These are phyloP conservation scores for Natator depressus DNA, from an alignment of 2,113 vertebrate species.

Conservation along the genomic window DNA sequence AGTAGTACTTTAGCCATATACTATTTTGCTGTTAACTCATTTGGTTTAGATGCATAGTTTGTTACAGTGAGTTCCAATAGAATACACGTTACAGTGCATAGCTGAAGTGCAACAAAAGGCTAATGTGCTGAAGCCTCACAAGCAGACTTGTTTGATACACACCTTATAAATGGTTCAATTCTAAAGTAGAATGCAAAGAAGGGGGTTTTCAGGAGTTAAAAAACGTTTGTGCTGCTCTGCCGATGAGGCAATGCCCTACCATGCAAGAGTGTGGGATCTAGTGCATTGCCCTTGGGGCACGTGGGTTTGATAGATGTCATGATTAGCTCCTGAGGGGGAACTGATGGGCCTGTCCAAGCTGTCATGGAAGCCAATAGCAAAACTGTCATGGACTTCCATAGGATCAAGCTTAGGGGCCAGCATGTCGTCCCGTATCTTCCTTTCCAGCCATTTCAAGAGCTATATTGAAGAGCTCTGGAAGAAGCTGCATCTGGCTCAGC, in stretches of 20 bases:
- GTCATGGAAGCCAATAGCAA: background rate
- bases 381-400: background rate
- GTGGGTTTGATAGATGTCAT: accelerated
- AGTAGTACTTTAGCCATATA: background rate
- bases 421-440: accelerated
- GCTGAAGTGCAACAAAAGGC: background rate
- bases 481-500: background rate
- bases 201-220: background rate
- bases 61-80: background rate
- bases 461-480: background rate
- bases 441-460: background rate
- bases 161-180: background rate
- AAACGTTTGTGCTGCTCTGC: background rate
- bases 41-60: background rate
- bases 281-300: background rate
- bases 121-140: background rate
- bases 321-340: background rate
- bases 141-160: background rate
- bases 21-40: background rate
- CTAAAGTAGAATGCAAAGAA: accelerated
- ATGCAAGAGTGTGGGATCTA: accelerated
- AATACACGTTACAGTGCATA: background rate
- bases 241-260: background rate
- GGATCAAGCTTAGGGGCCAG: accelerated
- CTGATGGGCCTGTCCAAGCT: accelerated